Evolutionary conservation across 2,797 vertebrate genomes (phyloP).

Genomic region (Liparis tanakae): DNA sequence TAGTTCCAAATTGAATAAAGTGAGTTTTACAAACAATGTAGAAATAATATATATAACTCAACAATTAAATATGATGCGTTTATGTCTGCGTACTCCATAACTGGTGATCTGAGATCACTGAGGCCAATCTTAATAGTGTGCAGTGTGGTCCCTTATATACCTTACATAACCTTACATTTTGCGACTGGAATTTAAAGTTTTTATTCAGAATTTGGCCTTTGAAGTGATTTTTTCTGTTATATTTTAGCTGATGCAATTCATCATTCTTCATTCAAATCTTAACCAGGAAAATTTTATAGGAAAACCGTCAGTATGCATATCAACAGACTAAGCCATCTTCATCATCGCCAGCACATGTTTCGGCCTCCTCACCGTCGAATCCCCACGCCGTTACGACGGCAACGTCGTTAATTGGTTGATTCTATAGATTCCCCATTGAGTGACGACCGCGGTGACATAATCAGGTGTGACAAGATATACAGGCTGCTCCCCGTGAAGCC

Average conservation of each 20-base stretch:
- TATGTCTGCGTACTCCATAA: no score
- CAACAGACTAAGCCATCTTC: neutral
- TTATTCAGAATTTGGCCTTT: neutral
- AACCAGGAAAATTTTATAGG: neutral
- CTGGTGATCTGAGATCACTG: no score
- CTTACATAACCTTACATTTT: no score
- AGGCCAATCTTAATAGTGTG: no score
- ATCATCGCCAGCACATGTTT: neutral
- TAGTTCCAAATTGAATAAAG: no score
- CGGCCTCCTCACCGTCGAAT: neutral
- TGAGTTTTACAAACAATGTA: no score
- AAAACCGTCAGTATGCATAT: neutral
- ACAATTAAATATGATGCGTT: no score
- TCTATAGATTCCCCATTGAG: neutral
- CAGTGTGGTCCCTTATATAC: no score
- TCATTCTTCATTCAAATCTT: neutral
- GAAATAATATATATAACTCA: no score
- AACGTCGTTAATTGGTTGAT: neutral
- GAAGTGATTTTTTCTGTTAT: neutral
- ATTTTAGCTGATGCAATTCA: neutral
- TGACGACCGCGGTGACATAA: neutral
- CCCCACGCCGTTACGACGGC: neutral
- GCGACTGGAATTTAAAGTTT: neutral
- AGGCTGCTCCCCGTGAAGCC: neutral
- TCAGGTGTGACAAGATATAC: constrained; percentile 24